These are phyloP conservation scores for Rhabdomys pumilio DNA, from an alignment of 2,797 vertebrate genomes.

Conservation along the genomic window DNA sequence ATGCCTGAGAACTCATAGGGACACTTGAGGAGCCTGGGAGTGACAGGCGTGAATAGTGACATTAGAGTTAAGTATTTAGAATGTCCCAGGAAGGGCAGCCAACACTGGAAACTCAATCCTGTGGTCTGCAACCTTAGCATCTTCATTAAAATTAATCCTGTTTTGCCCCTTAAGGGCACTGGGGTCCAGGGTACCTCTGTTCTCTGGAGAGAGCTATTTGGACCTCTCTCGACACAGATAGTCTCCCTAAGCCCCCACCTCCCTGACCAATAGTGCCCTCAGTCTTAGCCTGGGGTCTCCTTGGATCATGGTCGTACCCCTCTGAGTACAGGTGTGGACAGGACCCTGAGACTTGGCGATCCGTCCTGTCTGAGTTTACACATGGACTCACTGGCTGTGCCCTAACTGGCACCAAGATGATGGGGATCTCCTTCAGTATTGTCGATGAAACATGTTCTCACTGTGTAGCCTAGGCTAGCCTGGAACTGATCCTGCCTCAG, in stretches of 20 bases:
- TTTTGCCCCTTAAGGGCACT: neutral
- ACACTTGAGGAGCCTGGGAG: neutral
- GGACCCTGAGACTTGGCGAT: neutral
- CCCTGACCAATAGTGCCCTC: neutral
- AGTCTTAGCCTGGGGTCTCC: neutral
- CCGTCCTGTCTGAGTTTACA: neutral
- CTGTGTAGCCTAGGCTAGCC: neutral
- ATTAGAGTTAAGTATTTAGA: constrained; percentile 54
- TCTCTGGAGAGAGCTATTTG: constrained; percentile 2
- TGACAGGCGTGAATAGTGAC: neutral
- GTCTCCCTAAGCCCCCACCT: neutral
- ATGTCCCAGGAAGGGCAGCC: neutral
- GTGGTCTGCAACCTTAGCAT: neutral
- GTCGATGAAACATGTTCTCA: neutral
- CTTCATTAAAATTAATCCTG: constrained; percentile 13
- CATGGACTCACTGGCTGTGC: neutral
- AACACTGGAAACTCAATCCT: neutral
- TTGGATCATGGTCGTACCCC: neutral
- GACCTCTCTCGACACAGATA: neutral
- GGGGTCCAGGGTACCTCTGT: neutral
- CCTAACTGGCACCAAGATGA: no score
- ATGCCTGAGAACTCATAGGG: neutral
- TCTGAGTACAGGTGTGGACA: neutral
- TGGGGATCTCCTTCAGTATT: neutral
- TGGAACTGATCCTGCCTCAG: neutral